Conservation (phyloP, 2,113 vertebrate species). For the Pedetes capensis region DNA sequence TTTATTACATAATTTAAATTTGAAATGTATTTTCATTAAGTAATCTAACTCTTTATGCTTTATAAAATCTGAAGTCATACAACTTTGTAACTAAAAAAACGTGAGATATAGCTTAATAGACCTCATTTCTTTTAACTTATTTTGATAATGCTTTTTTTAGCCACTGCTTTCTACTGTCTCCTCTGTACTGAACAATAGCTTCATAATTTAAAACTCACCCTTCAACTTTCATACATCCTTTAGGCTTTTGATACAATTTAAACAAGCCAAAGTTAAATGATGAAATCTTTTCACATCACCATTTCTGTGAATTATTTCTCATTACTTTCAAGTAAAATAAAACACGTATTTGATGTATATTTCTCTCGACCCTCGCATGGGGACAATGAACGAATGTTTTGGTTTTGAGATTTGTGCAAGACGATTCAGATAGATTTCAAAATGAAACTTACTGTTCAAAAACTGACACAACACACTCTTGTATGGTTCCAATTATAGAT, state of each 20-base stretch:
- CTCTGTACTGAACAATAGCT: background rate
- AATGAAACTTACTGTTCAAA: slow-evolving; percentile 57
- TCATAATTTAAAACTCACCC: background rate
- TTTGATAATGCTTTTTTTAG: background rate
- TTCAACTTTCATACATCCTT: background rate
- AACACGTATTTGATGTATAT: background rate
- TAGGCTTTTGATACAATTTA: background rate
- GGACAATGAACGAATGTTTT: slow-evolving; percentile 26
- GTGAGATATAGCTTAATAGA: background rate
- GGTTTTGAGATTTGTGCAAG: slow-evolving; percentile 54
- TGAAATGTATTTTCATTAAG: too few species aligned
- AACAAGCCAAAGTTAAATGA: background rate
- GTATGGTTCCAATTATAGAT: slow-evolving; percentile 62
- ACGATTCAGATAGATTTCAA: slow-evolving; percentile 52
- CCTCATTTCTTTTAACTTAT: background rate
- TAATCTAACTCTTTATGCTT: background rate
- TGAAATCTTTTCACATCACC: background rate
- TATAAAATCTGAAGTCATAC: background rate
- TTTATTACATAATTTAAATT: background rate
- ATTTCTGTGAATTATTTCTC: background rate
- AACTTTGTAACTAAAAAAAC: background rate
- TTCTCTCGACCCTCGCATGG: background rate
- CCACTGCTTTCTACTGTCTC: background rate
- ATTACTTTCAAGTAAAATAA: background rate
- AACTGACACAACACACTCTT: slow-evolving; percentile 11